A percentile compares a stretch with the other conserved stretches of the same genome.
Conservation (phyloP, 2,113 vertebrate species). For the Mixornis gularis region DNA sequence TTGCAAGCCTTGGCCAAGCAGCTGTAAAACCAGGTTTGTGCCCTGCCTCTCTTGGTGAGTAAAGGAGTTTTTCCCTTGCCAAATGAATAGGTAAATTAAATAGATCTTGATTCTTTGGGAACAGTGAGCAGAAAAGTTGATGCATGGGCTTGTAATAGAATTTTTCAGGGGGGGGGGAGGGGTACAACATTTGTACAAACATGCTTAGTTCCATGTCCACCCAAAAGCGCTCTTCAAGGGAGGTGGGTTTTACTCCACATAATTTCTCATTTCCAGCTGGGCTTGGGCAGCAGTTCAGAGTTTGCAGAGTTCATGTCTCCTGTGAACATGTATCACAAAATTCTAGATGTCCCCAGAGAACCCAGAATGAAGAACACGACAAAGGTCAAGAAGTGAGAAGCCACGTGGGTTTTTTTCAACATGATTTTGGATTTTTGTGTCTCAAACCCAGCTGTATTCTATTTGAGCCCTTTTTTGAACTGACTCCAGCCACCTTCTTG, state of each 20-base stretch:
- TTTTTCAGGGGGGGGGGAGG: neutral
- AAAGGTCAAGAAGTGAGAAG: neutral
- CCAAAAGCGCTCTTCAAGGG: neutral
- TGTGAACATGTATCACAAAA: neutral
- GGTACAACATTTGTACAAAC: neutral
- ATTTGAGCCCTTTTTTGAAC: neutral
- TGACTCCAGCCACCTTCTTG: neutral
- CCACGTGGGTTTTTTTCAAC: neutral
- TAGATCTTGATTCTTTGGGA: neutral
- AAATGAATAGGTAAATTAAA: neutral
- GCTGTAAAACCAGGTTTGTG: neutral
- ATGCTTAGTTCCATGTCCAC: neutral
- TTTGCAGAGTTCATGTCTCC: neutral
- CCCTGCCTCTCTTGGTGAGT: neutral
- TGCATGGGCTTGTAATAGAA: neutral
- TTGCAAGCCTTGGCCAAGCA: neutral
- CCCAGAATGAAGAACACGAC: neutral
- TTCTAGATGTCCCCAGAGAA: neutral
- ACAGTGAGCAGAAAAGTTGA: neutral
- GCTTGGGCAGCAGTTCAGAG: neutral
- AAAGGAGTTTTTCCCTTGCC: neutral
- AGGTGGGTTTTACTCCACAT: accelerated
- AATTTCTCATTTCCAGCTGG: neutral
- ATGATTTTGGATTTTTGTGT: neutral
- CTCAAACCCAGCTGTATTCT: neutral